Evolutionary conservation across 2,888 invertebrate species (phyloP).

Genomic region (Himalopsyche tibetana): DNA sequence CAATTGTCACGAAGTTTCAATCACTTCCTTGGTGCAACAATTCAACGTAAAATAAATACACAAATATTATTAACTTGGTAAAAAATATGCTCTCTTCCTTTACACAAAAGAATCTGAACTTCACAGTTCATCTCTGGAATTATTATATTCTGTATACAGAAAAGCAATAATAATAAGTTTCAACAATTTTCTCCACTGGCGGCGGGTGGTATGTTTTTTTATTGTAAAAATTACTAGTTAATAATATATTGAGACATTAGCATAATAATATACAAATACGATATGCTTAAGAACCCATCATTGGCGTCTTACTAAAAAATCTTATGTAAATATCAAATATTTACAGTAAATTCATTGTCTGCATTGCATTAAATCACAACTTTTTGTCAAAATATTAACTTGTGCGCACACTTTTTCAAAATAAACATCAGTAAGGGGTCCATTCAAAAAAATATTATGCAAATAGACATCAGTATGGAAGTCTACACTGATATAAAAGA

Average conservation of each 20-base stretch:
- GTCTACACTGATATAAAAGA: not conserved
- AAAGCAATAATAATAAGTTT: constrained; percentile 26
- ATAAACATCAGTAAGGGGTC: constrained; percentile 20
- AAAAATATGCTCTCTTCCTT: constrained; percentile 16
- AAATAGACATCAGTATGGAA: constrained; percentile 4
- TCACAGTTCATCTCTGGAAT: constrained; percentile 48
- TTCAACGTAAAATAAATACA: constrained; percentile 21
- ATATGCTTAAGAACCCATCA: not conserved
- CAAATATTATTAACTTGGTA: constrained; percentile 19
- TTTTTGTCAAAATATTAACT: not conserved
- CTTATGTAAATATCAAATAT: constrained; percentile 21
- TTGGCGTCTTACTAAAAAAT: constrained; percentile 2
- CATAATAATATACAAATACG: constrained; percentile 22
- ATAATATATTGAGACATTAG: constrained; percentile 18
- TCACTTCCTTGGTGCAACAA: constrained; percentile 52
- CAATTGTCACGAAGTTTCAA: constrained; percentile 62
- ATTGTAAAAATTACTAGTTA: not conserved
- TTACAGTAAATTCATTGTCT: constrained; percentile 5
- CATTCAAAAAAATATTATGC: not conserved
- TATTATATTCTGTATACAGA: constrained; percentile 35
- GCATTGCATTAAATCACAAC: not conserved
- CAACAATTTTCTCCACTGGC: constrained; percentile 23
- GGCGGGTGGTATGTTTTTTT: constrained; percentile 28
- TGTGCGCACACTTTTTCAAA: not conserved
- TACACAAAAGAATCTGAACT: constrained; percentile 45